Base-by-base conservation (phyloP, 1,140 invertebrate genomes). In the Hestina assimilis region DNA sequence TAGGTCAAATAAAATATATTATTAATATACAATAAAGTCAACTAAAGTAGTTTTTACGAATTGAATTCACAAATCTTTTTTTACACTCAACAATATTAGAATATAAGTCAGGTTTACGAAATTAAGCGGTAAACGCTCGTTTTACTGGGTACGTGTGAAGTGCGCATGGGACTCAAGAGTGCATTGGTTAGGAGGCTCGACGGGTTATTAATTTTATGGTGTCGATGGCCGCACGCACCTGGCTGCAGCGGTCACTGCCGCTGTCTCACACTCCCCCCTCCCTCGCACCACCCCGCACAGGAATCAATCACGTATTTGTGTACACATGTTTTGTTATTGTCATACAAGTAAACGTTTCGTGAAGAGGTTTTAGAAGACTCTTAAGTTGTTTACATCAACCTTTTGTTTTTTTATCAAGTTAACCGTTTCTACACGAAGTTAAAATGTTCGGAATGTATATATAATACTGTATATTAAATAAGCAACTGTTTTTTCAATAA, bases 131-230 rank as follows among this genome's bases (percentile, higher is more conserved):
- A 26, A 51, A 42, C 55, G 55, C 15, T 8, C 55, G 45, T 45
- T 58, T 56, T 12, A 6, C 17, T 20, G 38, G 24, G 19, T 57
- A 53, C 50, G 61, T 72, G 71, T 80, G 73, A 69, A 86, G 79
- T 78, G 75, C 66, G 63, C 66, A 75, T 68, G 72, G 69, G 59
- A 59, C 72, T 75, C 70, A 73, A 77, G 76, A 75, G 79, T 81
- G 81, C 81, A 87, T 83, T 73, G 78, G 74, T 82, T 79, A 78
- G 79, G 72, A 83, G 72, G 71, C 77, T 75, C 78, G 81, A 81
- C 83, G 77, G 75, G 83, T 87, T 87, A 87, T 87, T 84, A 87
- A 85, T 85, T 87, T 87, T 84, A 87, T 83, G 82, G 82, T 83
- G 83, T 87, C 83, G 82, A 87, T 87, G 83, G 75, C 83, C 83